Base-by-base conservation (phyloP, 2,888 invertebrate species). In the Meta bourneti region DNA sequence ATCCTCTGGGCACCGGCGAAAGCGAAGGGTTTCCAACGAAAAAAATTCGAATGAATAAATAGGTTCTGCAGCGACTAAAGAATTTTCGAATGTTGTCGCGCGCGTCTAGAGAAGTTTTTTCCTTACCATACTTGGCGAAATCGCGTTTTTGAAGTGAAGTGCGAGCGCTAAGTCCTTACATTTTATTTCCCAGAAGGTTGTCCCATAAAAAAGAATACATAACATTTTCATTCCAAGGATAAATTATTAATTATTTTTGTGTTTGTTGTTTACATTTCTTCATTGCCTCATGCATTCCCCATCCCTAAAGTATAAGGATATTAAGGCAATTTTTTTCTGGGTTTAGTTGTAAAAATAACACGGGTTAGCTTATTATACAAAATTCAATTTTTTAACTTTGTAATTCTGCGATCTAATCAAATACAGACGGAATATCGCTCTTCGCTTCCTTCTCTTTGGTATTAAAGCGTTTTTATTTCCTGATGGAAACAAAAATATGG, bases 181-280 rank as follows among this genome's bases (percentile, higher is more conserved):
- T 13, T 87, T 87, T 71, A 91, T 87, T 82, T 91, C 91, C 91
- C 91, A 11, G 52, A 82, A 91, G 86, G 81, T 81, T 74, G n/a
- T 7, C 8, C 0, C 69, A 52, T 78, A 61, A 86, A 86, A 86
- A 86, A 54, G 86, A 82, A 48, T 75, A 34, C 82, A 79, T 83
- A 72, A 91, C 82, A 87, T 91, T 91, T 88, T 87, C 91, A 87
- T 91, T 91, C 78, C 72, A 19, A 72, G 70, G 70, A 61, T 91
- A 91, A 91, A 91, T 91, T 91, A 91, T 91, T 91, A 91, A 91
- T 91, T 91, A 87, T 91, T 91, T 91, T 87, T 87, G 75, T 87
- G 72, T 78, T 61, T 51, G 6, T 52, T 86, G 72, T 91, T 91
- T 91, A 77, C 81, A 61, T 70, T 79, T 51, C 61, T 78, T 84